Evolutionary conservation across 2,888 invertebrate species (phyloP).

Genomic region (Acleris holmiana): DNA sequence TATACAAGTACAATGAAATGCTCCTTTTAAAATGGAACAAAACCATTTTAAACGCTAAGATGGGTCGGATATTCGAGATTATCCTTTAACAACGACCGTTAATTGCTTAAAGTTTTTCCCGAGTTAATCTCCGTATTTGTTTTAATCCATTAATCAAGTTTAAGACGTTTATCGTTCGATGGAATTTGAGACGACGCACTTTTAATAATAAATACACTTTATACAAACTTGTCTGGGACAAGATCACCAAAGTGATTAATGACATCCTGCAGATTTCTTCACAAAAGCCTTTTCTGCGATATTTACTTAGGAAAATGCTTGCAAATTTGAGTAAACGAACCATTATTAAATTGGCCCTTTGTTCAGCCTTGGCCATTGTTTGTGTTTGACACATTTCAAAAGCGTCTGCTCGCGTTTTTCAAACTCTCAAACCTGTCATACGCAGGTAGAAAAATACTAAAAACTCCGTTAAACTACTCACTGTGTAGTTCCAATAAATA

Average conservation of each 20-base stretch:
- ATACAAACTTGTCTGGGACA: conserved; percentile 25
- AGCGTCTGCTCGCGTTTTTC: background rate
- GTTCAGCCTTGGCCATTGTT: conserved; percentile 1
- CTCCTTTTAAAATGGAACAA: too few relatives aligned
- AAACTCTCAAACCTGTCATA: conserved; percentile 17
- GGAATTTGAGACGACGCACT: conserved; percentile 22
- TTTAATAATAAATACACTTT: conserved; percentile 36
- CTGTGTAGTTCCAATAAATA: background rate
- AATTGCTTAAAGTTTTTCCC: conserved; percentile 31
- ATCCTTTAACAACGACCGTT: conserved; percentile 34
- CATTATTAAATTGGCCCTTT: conserved; percentile 6
- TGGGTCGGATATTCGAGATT: background rate
- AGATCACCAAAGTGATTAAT: conserved; percentile 36
- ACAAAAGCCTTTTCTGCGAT: conserved; percentile 24
- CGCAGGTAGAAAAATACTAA: conserved; percentile 2
- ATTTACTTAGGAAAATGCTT: conserved; percentile 22
- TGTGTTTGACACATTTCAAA: conserved; percentile 17
- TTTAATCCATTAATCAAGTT: conserved; percentile 35
- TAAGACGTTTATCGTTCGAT: conserved; percentile 34
- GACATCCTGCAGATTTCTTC: conserved; percentile 31
- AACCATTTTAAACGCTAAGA: too few relatives aligned
- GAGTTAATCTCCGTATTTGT: conserved; percentile 26
- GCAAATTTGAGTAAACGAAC: conserved; percentile 17
- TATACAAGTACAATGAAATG: too few relatives aligned
- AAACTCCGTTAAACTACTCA: conserved; percentile 1